Conservation (phyloP, 2,797 vertebrate genomes). For the Sus cebifrons region DNA sequence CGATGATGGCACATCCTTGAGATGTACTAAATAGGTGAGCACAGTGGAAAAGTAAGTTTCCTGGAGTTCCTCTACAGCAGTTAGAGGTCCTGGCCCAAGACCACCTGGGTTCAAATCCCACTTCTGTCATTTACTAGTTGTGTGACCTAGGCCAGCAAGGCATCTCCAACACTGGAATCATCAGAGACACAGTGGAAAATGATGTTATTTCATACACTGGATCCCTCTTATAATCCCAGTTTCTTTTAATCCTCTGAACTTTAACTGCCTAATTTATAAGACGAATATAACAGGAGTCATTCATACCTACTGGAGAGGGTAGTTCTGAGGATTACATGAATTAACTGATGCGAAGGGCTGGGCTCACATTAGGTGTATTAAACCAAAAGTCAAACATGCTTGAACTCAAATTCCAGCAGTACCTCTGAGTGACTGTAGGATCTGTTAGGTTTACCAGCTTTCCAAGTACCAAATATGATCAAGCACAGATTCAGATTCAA, state of each 20-base stretch:
- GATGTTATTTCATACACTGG: neutral
- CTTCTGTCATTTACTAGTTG: neutral
- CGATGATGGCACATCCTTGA: neutral
- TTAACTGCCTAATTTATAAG: constrained; percentile 16
- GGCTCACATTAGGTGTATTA: neutral
- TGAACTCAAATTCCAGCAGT: constrained; percentile 21
- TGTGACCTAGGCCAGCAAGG: neutral
- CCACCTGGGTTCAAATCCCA: neutral
- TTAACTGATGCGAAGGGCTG: neutral
- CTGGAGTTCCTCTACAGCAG: neutral
- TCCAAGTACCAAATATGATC: neutral
- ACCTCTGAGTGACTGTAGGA: neutral
- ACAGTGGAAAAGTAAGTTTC: neutral
- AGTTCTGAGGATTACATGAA: neutral
- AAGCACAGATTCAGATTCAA: constrained; percentile 47
- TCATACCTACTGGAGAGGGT: neutral
- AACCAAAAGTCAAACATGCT: constrained; percentile 4
- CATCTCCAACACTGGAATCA: neutral
- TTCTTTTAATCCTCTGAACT: neutral
- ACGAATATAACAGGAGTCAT: neutral
- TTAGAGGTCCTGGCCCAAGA: neutral
- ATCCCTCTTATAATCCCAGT: neutral
- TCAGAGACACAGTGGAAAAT: neutral
- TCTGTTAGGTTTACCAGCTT: constrained; percentile 56
- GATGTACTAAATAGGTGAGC: neutral